Conservation (phyloP, 1,140 invertebrate species). For the Eubasilissa regina region DNA sequence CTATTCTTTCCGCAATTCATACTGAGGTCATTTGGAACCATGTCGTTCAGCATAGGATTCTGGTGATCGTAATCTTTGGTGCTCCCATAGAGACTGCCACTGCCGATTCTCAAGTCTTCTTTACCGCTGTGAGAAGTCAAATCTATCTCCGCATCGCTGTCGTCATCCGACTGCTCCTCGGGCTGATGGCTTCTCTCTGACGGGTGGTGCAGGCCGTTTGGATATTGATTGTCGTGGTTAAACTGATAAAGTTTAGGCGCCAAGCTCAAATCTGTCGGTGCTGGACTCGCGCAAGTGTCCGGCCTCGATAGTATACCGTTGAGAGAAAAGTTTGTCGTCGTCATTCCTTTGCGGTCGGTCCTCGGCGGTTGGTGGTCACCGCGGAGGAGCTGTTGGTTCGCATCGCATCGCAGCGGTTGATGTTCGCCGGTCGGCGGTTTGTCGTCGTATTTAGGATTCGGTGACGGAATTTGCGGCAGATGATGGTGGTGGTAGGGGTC, state of each 20-base stretch:
- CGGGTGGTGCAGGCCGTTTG: conserved; percentile 61
- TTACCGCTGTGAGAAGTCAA: conserved; percentile 69
- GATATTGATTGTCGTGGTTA: conserved; percentile 63
- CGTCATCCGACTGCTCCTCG: conserved; percentile 65
- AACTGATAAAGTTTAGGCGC: conserved; percentile 62
- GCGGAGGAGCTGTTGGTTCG: conserved; percentile 14
- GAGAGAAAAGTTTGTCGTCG: conserved; percentile 49
- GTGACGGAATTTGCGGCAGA: neutral
- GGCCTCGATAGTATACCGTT: conserved; percentile 54
- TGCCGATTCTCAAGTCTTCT: conserved; percentile 65
- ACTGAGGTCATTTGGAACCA: conserved; percentile 71
- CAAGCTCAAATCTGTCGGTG: conserved; percentile 66
- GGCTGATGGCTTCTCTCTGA: conserved; percentile 62
- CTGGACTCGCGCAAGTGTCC: conserved; percentile 59
- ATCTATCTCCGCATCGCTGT: conserved; percentile 71
- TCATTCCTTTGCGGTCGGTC: conserved; percentile 1
- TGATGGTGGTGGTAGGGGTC: conserved; percentile 41
- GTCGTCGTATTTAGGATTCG: conserved; percentile 49
- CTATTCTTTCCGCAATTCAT: conserved; percentile 61
- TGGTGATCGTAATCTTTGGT: neutral
- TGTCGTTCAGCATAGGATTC: conserved; percentile 65
- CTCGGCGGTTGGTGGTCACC: conserved; percentile 23
- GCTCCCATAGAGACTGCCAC: conserved; percentile 3
- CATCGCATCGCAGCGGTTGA: conserved; percentile 29
- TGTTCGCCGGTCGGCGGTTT: conserved; percentile 13